These are phyloP conservation scores for Apantesis nais DNA, from an alignment of 2,888 invertebrate genomes.

Conservation along the genomic window DNA sequence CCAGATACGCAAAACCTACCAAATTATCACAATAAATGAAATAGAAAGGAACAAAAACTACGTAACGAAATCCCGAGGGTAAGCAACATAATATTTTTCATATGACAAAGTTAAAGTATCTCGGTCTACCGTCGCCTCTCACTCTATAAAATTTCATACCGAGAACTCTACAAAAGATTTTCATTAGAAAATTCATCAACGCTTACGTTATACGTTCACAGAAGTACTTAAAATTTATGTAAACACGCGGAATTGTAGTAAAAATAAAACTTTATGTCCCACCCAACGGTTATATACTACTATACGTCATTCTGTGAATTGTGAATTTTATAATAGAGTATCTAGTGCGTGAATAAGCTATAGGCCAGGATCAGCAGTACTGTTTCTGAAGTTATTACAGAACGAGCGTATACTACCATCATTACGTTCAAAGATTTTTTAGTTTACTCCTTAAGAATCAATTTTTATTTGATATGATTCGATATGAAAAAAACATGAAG, in stretches of 20 bases:
- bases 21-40: constrained; percentile 9
- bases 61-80: constrained; percentile 7
- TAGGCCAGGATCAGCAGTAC: constrained; percentile 14
- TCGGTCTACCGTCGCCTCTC: not conserved
- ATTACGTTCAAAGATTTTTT: not conserved
- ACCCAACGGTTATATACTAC: constrained; percentile 49
- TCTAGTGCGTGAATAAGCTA: constrained; percentile 50
- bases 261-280: constrained; percentile 60
- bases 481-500: too few species aligned
- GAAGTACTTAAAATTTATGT: constrained; percentile 56
- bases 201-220: constrained; percentile 45
- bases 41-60: constrained; percentile 5
- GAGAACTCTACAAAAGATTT: constrained; percentile 40
- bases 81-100: constrained; percentile 10
- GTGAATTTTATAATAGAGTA: constrained; percentile 52
- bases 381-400: constrained; percentile 4
- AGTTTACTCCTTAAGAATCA: too few species aligned
- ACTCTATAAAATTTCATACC: constrained; percentile 9
- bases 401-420: not conserved
- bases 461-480: too few species aligned
- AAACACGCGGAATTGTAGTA: constrained; percentile 58
- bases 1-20: not conserved
- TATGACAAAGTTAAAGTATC: constrained; percentile 7
- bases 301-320: constrained; percentile 41
- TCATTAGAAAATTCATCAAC: constrained; percentile 53